A percentile compares a stretch with the other conserved stretches of the same genome.
Conservation (phyloP, 30 jellyfish, hydroid and myxozoan species). For the Pseudorhiza aurosa region DNA sequence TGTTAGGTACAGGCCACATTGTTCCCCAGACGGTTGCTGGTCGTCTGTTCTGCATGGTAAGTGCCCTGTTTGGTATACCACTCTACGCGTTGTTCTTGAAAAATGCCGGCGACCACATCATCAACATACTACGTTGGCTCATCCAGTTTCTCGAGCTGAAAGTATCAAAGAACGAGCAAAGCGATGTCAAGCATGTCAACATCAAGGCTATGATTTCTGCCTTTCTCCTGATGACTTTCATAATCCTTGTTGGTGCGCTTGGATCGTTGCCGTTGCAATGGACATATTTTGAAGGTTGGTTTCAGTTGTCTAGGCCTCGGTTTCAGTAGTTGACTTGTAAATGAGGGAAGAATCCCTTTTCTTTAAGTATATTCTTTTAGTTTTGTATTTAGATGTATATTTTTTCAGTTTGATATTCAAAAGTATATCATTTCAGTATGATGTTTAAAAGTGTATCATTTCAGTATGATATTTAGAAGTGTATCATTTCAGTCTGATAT, state of each 20-base stretch:
- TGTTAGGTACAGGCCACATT: slow-evolving; percentile 59
- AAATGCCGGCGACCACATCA: slow-evolving; percentile 48
- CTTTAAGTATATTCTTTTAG: no score
- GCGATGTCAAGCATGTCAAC: slow-evolving; percentile 5
- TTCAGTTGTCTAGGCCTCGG: no score
- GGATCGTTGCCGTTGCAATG: slow-evolving; percentile 29
- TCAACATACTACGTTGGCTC: slow-evolving; percentile 7
- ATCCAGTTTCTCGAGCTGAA: not conserved
- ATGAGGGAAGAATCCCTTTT: no score
- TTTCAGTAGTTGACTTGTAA: no score
- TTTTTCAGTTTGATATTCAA: no score
- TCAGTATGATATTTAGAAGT: no score
- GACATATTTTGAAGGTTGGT: slow-evolving; percentile 53
- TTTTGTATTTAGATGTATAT: no score
- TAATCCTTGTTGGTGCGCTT: slow-evolving; percentile 31
- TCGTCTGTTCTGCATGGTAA: slow-evolving; percentile 30
- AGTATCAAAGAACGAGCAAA: not conserved
- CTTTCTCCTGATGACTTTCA: slow-evolving; percentile 1
- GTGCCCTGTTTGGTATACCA: slow-evolving; percentile 54
- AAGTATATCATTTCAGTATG: no score
- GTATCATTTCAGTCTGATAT: no score
- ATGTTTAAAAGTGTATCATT: no score
- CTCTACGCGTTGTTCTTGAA: slow-evolving; percentile 47
- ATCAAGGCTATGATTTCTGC: slow-evolving; percentile 20
- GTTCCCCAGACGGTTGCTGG: slow-evolving; percentile 53